These are phyloP conservation scores for Trachurus trachurus DNA, from an alignment of 2,797 vertebrate genomes.

Conservation along the genomic window DNA sequence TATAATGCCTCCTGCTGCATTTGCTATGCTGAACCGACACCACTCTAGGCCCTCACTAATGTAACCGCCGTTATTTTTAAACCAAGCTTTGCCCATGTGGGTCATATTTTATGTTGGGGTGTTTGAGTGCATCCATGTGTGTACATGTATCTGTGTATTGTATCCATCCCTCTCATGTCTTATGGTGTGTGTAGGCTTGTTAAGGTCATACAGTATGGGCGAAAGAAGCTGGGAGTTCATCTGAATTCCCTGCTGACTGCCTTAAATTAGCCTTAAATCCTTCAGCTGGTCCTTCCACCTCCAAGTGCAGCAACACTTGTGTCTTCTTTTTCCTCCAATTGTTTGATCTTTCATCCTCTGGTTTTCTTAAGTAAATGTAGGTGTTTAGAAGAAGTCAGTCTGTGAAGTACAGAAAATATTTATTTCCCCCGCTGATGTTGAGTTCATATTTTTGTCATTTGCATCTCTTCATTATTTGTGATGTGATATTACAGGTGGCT, in stretches of 20 bases:
- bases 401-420: not conserved
- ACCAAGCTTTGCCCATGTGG: constrained; percentile 27
- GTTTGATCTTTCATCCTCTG: constrained; percentile 44
- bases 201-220: constrained; percentile 47
- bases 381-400: constrained; percentile 21
- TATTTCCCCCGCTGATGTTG: not conserved
- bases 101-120: constrained; percentile 45
- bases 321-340: constrained; percentile 27
- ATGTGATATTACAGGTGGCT: not conserved
- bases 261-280: constrained; percentile 61
- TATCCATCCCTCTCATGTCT: constrained; percentile 31
- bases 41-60: constrained; percentile 51
- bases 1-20: constrained; percentile 54
- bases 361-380: constrained; percentile 34
- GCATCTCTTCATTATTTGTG: not conserved
- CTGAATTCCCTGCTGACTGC: constrained; percentile 25
- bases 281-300: constrained; percentile 46
- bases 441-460: not conserved
- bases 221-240: constrained; percentile 47
- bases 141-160: constrained; percentile 19
- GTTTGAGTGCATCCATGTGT: constrained; percentile 43
- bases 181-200: constrained; percentile 58
- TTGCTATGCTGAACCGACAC: constrained; percentile 48
- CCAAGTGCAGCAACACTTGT: not conserved
- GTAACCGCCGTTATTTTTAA: constrained; percentile 69